These are phyloP conservation scores for Streptopelia turtur DNA, from an alignment of 2,797 vertebrate genomes.

Conservation along the genomic window DNA sequence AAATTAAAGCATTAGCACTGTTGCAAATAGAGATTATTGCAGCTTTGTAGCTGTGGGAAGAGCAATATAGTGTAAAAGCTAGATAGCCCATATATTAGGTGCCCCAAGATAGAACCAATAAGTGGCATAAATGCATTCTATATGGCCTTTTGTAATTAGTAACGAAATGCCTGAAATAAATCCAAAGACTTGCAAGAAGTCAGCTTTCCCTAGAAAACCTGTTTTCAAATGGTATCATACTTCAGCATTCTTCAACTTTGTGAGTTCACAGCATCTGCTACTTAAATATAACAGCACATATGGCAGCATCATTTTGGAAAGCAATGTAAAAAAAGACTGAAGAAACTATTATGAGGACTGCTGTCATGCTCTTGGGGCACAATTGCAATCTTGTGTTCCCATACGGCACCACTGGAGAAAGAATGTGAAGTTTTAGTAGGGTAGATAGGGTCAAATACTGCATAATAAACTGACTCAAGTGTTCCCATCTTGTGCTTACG, in stretches of 20 bases:
- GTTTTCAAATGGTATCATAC: slow-evolving; percentile 67
- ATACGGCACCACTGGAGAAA: slow-evolving; percentile 30
- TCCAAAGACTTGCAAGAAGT: slow-evolving; percentile 64
- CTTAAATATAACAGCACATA: slow-evolving; percentile 77
- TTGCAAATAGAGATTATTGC: not conserved
- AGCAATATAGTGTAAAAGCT: slow-evolving; percentile 28
- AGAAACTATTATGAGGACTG: slow-evolving; percentile 44
- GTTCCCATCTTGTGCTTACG: not conserved
- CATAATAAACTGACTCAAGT: slow-evolving; percentile 27
- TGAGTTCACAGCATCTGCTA: slow-evolving; percentile 74
- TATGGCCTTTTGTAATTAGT: slow-evolving; percentile 57
- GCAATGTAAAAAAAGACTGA: slow-evolving; percentile 60
- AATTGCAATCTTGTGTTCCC: slow-evolving; percentile 26
- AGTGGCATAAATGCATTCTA: slow-evolving; percentile 32
- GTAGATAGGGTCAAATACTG: slow-evolving; percentile 42
- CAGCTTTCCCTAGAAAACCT: slow-evolving; percentile 72
- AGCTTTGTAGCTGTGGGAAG: slow-evolving; percentile 30
- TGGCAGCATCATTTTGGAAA: slow-evolving; percentile 71
- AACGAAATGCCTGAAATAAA: slow-evolving; percentile 61
- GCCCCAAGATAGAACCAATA: slow-evolving; percentile 50
- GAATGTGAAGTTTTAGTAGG: not conserved
- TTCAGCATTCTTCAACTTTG: slow-evolving; percentile 69
- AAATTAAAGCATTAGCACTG: not conserved
- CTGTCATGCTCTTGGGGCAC: slow-evolving; percentile 51
- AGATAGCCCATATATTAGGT: slow-evolving; percentile 19